A percentile compares a stretch with the other conserved stretches of the same genome.
Conservation (phyloP, 2,113 vertebrate species). For the Onychostruthus taczanowskii region DNA sequence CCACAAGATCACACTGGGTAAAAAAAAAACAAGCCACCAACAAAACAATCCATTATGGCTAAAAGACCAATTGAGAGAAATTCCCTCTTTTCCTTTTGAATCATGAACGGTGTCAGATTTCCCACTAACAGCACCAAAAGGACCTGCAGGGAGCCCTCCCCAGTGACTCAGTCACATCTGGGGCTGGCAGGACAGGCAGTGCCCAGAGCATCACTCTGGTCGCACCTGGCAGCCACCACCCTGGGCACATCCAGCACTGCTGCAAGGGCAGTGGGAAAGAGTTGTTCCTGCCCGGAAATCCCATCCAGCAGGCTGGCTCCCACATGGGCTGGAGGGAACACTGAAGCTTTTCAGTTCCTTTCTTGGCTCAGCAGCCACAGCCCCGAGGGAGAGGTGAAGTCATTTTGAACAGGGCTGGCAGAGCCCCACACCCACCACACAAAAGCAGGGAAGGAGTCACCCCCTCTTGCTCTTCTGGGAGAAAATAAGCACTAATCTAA, state of each 20-base stretch:
- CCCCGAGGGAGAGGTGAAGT: constrained; percentile 37
- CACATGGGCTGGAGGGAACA: constrained; percentile 5
- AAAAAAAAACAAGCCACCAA: too few relatives aligned
- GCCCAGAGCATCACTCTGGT: neutral
- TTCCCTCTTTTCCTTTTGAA: neutral
- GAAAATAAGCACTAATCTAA: constrained; percentile 36
- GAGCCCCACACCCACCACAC: neutral
- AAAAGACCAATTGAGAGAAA: neutral
- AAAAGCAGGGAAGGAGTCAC: constrained; percentile 40
- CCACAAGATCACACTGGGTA: neutral
- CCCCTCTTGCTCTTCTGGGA: neutral
- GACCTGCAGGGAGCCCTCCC: neutral
- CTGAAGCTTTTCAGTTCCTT: constrained; percentile 51
- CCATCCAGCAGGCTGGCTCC: neutral
- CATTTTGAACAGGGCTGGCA: neutral
- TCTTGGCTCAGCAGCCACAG: neutral
- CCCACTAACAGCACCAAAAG: neutral
- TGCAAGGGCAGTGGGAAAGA: neutral
- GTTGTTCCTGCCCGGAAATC: neutral
- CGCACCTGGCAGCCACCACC: neutral
- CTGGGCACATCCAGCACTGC: neutral
- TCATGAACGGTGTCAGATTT: neutral
- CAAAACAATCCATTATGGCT: neutral
- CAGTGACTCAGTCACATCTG: neutral
- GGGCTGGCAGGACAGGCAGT: neutral